Conservation (phyloP, 2,797 vertebrate species). For the Megaceryle alcyon region DNA sequence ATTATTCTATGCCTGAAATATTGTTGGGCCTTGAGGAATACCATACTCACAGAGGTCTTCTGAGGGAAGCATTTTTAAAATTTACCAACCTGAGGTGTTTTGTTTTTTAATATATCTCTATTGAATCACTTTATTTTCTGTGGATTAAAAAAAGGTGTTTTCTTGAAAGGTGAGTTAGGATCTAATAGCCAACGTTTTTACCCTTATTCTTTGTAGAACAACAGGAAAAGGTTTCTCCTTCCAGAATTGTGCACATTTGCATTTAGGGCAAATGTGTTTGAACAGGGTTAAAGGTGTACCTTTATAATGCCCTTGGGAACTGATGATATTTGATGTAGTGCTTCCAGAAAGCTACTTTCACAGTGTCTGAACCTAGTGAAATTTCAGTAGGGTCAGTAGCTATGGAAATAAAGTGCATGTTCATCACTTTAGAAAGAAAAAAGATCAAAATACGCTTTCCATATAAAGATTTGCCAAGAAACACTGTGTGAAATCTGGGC, state of each 20-base stretch:
- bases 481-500: background rate
- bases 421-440: background rate
- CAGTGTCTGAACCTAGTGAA: background rate
- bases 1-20: slow-evolving; percentile 3
- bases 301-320: background rate
- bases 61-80: background rate
- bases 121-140: background rate
- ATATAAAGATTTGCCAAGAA: background rate
- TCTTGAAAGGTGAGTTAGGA: background rate
- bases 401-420: background rate
- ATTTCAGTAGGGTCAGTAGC: background rate
- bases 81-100: background rate
- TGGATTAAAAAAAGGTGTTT: background rate
- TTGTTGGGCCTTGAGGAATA: background rate
- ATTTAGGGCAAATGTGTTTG: background rate
- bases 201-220: background rate
- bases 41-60: slow-evolving; percentile 2
- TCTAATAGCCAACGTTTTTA: background rate
- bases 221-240: slow-evolving; percentile 21
- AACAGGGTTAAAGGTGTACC: background rate
- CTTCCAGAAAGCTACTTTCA: background rate
- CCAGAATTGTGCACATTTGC: background rate
- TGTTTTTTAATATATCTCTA: background rate
- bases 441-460: background rate
- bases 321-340: background rate